phyloP scores from a whole-genome alignment of 2,797 vertebrate species.

The Chromis chromis region DNA sequence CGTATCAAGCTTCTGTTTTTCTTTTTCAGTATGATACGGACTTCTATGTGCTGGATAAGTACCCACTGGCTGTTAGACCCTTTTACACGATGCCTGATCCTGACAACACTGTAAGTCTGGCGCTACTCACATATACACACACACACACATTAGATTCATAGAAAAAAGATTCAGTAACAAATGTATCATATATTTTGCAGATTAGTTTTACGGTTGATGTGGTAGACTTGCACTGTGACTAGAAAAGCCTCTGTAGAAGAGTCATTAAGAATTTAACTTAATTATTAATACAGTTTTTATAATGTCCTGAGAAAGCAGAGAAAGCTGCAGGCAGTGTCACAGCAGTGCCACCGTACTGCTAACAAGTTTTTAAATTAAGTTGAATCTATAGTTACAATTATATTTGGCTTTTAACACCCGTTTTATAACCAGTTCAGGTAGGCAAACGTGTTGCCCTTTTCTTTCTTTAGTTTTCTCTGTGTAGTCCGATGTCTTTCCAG shows the following conservation, averaged over 20 bases:
- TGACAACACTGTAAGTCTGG: slow-evolving; percentile 88
- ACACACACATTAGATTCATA: too few relatives aligned
- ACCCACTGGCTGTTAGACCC: slow-evolving; percentile 96
- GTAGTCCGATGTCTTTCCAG: background rate
- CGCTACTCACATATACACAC: background rate
- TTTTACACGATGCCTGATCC: slow-evolving; percentile 99
- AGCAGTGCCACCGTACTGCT: background rate
- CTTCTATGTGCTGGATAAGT: slow-evolving; percentile 99
- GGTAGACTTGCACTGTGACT: slow-evolving; percentile 4
- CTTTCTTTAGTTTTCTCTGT: too few relatives aligned
- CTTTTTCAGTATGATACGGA: slow-evolving; percentile 94
- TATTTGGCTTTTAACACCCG: background rate
- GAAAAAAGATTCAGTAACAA: background rate
- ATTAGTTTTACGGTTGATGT: slow-evolving; percentile 12
- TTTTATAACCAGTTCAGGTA: background rate
- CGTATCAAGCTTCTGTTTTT: background rate
- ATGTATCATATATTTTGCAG: slow-evolving; percentile 12
- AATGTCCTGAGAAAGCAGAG: background rate
- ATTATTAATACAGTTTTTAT: background rate
- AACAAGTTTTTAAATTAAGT: background rate
- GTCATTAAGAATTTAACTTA: slow-evolving; percentile 1
- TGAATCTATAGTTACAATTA: background rate
- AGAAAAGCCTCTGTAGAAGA: background rate
- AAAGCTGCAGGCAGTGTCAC: background rate
- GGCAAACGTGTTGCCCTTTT: too few relatives aligned